Evolutionary conservation across 2,888 invertebrate species (phyloP).

Genomic region (Gasteruption jaculator): DNA sequence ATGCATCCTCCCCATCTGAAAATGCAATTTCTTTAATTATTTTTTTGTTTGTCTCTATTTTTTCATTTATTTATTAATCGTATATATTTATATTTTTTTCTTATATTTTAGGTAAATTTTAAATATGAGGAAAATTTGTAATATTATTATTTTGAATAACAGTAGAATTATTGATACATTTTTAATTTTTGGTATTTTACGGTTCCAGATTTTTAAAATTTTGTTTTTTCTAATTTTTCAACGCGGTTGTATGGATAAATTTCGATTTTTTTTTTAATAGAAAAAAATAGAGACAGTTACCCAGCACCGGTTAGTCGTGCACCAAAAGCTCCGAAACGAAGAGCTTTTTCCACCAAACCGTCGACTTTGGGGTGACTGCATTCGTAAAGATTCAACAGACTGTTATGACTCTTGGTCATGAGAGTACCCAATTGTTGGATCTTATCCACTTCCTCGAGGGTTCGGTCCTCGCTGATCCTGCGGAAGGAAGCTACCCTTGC

Average conservation of each 20-base stretch:
- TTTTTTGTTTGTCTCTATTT: no score
- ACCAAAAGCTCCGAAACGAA: slow-evolving; percentile 66
- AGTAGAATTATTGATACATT: no score
- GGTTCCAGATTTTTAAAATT: no score
- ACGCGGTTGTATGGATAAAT: no score
- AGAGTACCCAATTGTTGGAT: slow-evolving; percentile 67
- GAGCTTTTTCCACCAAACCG: slow-evolving; percentile 70
- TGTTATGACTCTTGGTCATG: slow-evolving; percentile 86
- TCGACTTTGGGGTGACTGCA: slow-evolving; percentile 91
- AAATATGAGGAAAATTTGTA: no score
- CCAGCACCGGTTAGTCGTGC: slow-evolving; percentile 96
- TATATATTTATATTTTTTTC: not conserved
- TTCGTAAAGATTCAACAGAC: slow-evolving; percentile 80
- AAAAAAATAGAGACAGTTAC: slow-evolving; percentile 51
- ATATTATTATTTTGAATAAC: no score
- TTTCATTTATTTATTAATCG: not conserved
- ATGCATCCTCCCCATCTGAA: slow-evolving; percentile 95
- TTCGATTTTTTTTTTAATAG: no score
- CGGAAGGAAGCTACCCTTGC: slow-evolving; percentile 63
- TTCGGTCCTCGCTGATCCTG: slow-evolving; percentile 37
- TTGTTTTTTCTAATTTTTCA: no score
- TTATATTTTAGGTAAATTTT: no score
- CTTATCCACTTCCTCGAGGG: slow-evolving; percentile 43
- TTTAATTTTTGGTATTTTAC: no score
- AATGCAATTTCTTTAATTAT: no score